Evolutionary conservation across 2,113 vertebrate genomes (phyloP).

Genomic region (Sturnus vulgaris): DNA sequence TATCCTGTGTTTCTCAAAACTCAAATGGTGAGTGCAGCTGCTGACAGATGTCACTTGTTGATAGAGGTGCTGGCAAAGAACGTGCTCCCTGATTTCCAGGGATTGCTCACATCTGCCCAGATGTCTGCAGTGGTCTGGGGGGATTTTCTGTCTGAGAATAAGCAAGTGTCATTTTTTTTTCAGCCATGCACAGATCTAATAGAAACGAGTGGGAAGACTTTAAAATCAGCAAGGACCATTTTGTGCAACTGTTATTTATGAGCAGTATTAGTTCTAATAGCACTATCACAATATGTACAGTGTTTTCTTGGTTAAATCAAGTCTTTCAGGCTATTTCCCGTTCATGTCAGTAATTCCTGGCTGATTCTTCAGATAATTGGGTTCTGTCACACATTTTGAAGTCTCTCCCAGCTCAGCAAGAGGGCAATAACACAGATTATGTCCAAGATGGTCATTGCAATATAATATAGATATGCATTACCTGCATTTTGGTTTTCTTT

Average conservation of each 20-base stretch:
- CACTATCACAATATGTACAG: accelerated
- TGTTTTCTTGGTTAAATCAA: background rate
- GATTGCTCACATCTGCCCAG: background rate
- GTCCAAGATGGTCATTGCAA: background rate
- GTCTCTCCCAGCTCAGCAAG: background rate
- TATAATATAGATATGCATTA: background rate
- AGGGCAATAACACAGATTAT: accelerated
- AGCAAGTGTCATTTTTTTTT: background rate
- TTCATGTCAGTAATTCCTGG: background rate
- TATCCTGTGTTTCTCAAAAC: background rate
- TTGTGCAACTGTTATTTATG: background rate
- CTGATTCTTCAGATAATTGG: background rate
- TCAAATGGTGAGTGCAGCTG: background rate
- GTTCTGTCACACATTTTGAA: background rate
- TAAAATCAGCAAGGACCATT: background rate
- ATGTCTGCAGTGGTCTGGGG: background rate
- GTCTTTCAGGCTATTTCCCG: background rate
- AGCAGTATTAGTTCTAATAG: background rate
- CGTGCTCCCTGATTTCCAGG: background rate
- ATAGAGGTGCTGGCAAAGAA: background rate
- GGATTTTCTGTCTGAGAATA: background rate
- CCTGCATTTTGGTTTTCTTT: background rate
- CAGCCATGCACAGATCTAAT: background rate
- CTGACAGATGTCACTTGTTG: background rate
- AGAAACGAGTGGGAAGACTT: background rate